Base-by-base conservation (phyloP, 1,140 invertebrate genomes). In the Leptoteleia sp. region DNA sequence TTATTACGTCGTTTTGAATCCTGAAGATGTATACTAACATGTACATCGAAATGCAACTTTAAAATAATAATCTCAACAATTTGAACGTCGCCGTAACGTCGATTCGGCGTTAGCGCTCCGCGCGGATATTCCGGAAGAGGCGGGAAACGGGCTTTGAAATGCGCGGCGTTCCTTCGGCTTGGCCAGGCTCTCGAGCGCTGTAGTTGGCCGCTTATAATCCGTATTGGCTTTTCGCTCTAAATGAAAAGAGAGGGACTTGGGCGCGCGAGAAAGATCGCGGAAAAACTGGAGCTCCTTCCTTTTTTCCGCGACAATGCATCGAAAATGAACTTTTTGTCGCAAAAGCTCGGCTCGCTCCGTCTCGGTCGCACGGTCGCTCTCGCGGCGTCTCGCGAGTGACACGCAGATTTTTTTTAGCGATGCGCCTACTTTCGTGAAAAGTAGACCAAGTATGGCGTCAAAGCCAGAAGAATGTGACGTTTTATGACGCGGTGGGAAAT, bases 311-410 rank as follows among this genome's bases (percentile, higher is more conserved):
- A 76, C 72, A 68, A 68, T 68, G 62, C 64, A 70, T 76, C 37
- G 64, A 70, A 64, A 70, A 70, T 76, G 73, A 70, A 76, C 73
- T 76, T 76, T 76, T 54, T 67, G 59, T 76, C n/a, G 17, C 33
- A 19, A 42, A 62, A 76, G 57, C 64, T 59, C 29, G 9, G 16
- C 31, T 59, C 31, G 27, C 7, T 6, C 0, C 33, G 13, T 73
- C 59, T 50, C 15, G 9, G 59, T 73, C 15, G 22, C 9, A 6
- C n/a, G 5, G 37, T 4, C 8, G 19, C 29, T 57, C 12, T 47
- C 29, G 16, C 13, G 45, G 13, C 59, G 42, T 43, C 19, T 65
- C 52, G 72, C 12, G 31, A 12, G 54, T 75, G 54, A 75, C 54
- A 59, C 61, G 61, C 61, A 42, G 62, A 47, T 50, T 27, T 68